Conservation (phyloP, 2,113 vertebrate species). For the Pseudois nayaur region DNA sequence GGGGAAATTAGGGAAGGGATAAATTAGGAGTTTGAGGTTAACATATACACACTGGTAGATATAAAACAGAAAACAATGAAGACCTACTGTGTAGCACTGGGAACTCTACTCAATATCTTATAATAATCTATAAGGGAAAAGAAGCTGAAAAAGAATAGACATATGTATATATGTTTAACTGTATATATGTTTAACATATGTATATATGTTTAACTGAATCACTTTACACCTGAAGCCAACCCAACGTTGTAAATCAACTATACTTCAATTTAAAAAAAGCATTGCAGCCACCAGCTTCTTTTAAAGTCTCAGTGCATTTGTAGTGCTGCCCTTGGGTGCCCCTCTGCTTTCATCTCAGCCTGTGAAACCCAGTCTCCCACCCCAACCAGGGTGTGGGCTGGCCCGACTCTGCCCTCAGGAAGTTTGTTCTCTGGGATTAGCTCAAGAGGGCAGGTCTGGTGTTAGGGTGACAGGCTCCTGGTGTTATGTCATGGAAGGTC, state of each 20-base stretch:
- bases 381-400: neutral
- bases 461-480: neutral
- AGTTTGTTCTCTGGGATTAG: neutral
- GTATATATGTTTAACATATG: neutral
- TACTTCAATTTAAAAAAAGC: neutral
- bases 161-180: neutral
- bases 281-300: neutral
- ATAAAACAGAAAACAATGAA: neutral
- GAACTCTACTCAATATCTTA: neutral
- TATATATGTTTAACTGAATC: neutral
- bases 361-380: neutral
- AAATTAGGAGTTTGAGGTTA: neutral
- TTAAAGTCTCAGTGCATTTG: neutral
- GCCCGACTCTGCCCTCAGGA: neutral
- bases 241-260: neutral
- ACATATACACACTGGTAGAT: neutral
- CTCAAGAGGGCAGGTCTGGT: neutral
- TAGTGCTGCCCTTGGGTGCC: neutral
- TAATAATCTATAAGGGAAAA: neutral
- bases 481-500: neutral
- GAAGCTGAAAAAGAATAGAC: neutral
- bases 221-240: neutral
- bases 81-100: neutral
- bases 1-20: neutral
- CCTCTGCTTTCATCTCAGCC: neutral